Base-by-base conservation (phyloP, 2,888 invertebrate species). In the Arge pagana region DNA sequence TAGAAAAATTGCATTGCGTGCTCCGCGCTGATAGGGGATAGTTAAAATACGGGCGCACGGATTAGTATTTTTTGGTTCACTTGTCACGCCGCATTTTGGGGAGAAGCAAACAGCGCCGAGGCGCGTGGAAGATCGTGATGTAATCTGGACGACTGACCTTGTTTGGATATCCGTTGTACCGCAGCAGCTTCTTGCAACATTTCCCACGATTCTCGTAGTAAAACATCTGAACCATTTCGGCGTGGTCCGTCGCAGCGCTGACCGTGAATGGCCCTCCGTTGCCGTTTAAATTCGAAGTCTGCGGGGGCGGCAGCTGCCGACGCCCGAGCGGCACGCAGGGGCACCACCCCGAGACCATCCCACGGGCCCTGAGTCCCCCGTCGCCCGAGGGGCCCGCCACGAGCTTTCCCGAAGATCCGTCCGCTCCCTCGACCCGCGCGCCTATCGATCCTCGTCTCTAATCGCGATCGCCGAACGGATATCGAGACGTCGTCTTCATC, bases 91-190 rank as follows among this genome's bases (percentile, higher is more conserved):
- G n/a, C n/a, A n/a, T n/a, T n/a, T n/a, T n/a, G n/a, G n/a, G n/a
- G n/a, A n/a, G n/a, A n/a, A n/a, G n/a, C n/a, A n/a, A n/a, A n/a
- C n/a, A n/a, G n/a, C n/a, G n/a, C n/a, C n/a, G n/a, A n/a, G n/a
- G n/a, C n/a, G n/a, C n/a, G n/a, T n/a, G n/a, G n/a, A n/a, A n/a
- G n/a, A n/a, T n/a, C n/a, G n/a, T n/a, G n/a, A n/a, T n/a, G n/a
- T n/a, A 10, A 33, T 23, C 16, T 35, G 15, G 13, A 10, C 5
- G 24, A 70, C 77, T 80, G 71, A 88, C 88, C 85, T 90, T 90
- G 77, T 88, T 89, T 43, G 90, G 88, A 71, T 85, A 87, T 63
- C 90, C 90, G 78, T 89, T 90, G 80, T 89, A 88, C 72, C 86
- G 82, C 52, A 91, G 83, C 61, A 91, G 80, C 77, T 90, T 90